Percentiles rank a stretch among this genome's conserved stretches.
These are phyloP conservation scores for Neria commutata DNA, from an alignment of 2,888 invertebrate genomes.

Conservation along the genomic window DNA sequence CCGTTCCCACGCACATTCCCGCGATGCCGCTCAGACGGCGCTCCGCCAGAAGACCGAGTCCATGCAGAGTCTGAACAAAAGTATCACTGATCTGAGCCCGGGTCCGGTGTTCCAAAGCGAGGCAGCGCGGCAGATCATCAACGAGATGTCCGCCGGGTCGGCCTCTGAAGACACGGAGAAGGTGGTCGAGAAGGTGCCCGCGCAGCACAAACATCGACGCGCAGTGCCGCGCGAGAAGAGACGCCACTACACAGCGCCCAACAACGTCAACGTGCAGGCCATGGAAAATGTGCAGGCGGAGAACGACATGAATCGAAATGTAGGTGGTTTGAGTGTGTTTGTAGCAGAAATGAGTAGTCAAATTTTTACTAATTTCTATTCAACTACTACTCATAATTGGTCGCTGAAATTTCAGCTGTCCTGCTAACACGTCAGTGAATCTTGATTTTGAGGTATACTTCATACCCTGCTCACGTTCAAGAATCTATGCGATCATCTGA, in stretches of 20 bases:
- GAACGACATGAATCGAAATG: slow-evolving; percentile 62
- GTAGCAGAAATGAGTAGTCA: background rate
- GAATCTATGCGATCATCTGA: no score
- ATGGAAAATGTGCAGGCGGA: slow-evolving; percentile 66
- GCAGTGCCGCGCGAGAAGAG: slow-evolving; percentile 82
- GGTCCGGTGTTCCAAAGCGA: slow-evolving; percentile 80
- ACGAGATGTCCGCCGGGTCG: slow-evolving; percentile 71
- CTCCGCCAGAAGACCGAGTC: slow-evolving; percentile 60
- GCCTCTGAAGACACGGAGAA: slow-evolving; percentile 62
- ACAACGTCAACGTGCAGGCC: slow-evolving; percentile 71
- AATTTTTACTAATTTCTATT: background rate
- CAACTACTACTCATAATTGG: background rate
- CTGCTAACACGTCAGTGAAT: no score
- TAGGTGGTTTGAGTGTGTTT: slow-evolving; percentile 31
- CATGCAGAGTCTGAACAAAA: slow-evolving; percentile 59
- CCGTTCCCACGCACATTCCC: slow-evolving; percentile 34
- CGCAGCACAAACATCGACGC: slow-evolving; percentile 69
- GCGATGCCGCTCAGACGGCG: slow-evolving; percentile 48
- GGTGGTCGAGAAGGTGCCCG: slow-evolving; percentile 63
- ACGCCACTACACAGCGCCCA: slow-evolving; percentile 86
- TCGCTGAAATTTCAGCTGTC: background rate
- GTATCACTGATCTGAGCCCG: slow-evolving; percentile 70
- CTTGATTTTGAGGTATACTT: no score
- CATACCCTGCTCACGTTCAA: no score
- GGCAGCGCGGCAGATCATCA: slow-evolving; percentile 84